Percentiles rank a stretch among this genome's conserved stretches.
Conservation (phyloP, 1,140 invertebrate genomes). For the Lerema accius region DNA sequence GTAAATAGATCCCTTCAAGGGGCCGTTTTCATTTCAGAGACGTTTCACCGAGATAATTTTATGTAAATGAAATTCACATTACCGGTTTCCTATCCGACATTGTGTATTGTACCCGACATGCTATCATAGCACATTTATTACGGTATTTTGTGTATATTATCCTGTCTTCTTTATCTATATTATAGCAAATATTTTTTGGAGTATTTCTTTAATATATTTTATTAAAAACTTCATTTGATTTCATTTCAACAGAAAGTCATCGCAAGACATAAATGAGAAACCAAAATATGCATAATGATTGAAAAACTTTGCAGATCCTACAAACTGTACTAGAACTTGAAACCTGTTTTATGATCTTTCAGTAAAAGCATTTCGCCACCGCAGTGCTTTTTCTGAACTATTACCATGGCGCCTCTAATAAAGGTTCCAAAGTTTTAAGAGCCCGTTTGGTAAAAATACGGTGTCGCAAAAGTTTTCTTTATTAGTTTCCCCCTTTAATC, state of each 20-base stretch:
- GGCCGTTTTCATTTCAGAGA: conserved; percentile 45
- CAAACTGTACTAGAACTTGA: conserved; percentile 45
- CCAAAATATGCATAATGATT: conserved; percentile 40
- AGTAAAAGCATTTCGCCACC: conserved; percentile 52
- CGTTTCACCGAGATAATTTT: conserved; percentile 71
- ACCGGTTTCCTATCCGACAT: conserved; percentile 64
- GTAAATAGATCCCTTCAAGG: conserved; percentile 61
- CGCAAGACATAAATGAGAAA: neutral
- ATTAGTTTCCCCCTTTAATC: conserved; percentile 81
- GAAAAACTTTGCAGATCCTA: conserved; percentile 60
- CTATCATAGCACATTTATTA: conserved; percentile 68
- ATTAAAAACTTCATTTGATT: neutral
- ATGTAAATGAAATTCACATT: conserved; percentile 80
- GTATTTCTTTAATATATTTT: no score
- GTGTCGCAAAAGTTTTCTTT: conserved; percentile 82
- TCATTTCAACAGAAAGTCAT: neutral
- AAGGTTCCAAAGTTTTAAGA: conserved; percentile 76
- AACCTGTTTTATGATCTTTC: conserved; percentile 51
- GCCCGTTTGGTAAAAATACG: conserved; percentile 78
- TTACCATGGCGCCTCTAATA: conserved; percentile 69
- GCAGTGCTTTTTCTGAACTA: conserved; percentile 65
- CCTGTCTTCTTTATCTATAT: conserved; percentile 56
- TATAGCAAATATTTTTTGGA: no score
- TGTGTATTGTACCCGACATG: conserved; percentile 52
- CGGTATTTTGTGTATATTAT: conserved; percentile 71